Base-by-base conservation (phyloP, 2,797 vertebrate species). In the Phrynocephalus vlangalii region DNA sequence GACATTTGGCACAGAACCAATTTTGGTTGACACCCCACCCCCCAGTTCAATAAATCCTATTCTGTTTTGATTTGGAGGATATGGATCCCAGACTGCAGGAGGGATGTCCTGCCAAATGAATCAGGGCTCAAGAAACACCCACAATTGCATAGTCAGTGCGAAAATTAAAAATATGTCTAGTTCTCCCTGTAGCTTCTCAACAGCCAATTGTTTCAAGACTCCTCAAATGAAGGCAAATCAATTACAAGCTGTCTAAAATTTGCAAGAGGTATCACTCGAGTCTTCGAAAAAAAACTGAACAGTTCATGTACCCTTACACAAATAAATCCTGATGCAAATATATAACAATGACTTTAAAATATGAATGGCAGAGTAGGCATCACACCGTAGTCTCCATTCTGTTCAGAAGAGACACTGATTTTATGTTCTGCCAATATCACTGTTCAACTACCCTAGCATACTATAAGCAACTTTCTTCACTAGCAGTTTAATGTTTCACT, bases 401-500 rank as follows among this genome's bases (percentile, higher is more conserved):
- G 0, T 70, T 44, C 20, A 48, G 6, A 72, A 3, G 38, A 28
- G 6, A 0, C 0, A 3, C 3, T 38, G 16, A 30, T 22, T 0
- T 13, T 11, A 78, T 0, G 0, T 28, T 85, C 66, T 20, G 81
- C 48, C 75, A 68, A 33, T 6, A 79, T 70, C 78, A 6, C 7
- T 78, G 33, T 8, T 28, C 44, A 89, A 13, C 0, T 0, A 0
- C 75, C 81, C 24, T n/a, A 16, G 38, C n/a, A 83, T 78, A 84
- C 38, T 30, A 33, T 52, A 8, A 88, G 77, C 28, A 44, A 72
- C 72, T 26, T 52, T 5, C 20, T 70, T 68, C 38, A 48, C 7
- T 82, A 91, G 4, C 83, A 92, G 83, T 9, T 79, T 7, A 44
- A 24, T 50, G 75, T 0, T 81, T 77, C 86, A 84, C 79, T 73